Base-by-base conservation (phyloP, 1,140 invertebrate species). In the Macrocentrus cingulum region DNA sequence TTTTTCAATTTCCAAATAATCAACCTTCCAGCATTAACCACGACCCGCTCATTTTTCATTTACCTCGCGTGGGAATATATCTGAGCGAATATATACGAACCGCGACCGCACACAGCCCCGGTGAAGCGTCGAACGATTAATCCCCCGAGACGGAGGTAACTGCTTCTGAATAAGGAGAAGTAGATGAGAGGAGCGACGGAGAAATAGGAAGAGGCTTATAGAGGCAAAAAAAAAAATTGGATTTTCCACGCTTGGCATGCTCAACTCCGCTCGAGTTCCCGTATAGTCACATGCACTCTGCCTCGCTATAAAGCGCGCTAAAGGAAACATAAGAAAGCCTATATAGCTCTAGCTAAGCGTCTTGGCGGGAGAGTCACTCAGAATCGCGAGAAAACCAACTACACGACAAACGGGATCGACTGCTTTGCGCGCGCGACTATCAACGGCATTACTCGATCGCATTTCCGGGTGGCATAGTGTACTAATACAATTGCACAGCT, bases 341-440 rank as follows among this genome's bases (percentile, higher is more conserved):
- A 39, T 39, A 39, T 39, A 39, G 4, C 3, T 39, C 8, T 39
- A 39, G 8, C 8, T 39, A 39, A 39, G n/a, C n/a, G n/a, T 39
- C 4, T 39, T n/a, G 4, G 13, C 8, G 13, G 13, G 36, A n/a
- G 36, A 39, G 36, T 39, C 7, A 13, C 36, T n/a, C 13, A 15
- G 36, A 13, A 39, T 39, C 15, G 36, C 36, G 36, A 15, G 36
- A 39, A 39, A 15, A n/a, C 8, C 8, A 13, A 39, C 4, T 3
- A 15, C 13, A 39, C 36, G 36, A 39, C 36, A 39, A 39, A 39
- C 36, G 36, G 36, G 36, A 39, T 39, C 36, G 36, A 39, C 36
- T 39, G 13, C 3, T 11, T 15, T 39, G 36, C 29, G 11, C 11
- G 29, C 11, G 11, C 36, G 36, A 39, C 36, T 39, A 39, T 39